Evolutionary conservation across 2,888 invertebrate species (phyloP).

Genomic region (Pyrgus malvae): DNA sequence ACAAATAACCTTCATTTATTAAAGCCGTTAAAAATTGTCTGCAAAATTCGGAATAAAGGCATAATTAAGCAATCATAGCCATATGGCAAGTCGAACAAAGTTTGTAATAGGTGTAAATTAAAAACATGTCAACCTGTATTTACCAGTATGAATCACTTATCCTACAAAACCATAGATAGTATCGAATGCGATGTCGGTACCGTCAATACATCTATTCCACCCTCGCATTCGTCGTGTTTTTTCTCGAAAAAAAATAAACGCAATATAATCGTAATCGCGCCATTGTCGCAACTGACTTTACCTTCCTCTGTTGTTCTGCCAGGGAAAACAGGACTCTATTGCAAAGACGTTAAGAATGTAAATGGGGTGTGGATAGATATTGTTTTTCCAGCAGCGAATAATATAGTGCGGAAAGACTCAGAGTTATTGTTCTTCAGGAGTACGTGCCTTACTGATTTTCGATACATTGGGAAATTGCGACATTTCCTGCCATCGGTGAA

Average conservation of each 20-base stretch:
- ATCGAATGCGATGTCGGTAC: constrained; percentile 9
- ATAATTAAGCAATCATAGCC: no score
- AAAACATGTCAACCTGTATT: no score
- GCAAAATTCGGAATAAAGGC: no score
- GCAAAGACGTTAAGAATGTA: neutral
- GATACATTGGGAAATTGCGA: constrained; percentile 10
- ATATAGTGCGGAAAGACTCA: constrained; percentile 21
- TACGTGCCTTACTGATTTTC: constrained; percentile 21
- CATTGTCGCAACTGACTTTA: constrained; percentile 27
- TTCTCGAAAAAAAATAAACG: constrained; percentile 30
- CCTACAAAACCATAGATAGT: neutral
- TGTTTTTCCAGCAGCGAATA: constrained; percentile 18
- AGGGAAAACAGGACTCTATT: neutral
- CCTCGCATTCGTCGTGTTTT: constrained; percentile 26
- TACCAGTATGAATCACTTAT: neutral
- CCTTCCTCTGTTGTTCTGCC: constrained; percentile 2
- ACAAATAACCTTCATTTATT: no score
- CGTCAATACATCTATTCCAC: constrained; percentile 30
- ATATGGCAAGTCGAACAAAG: no score
- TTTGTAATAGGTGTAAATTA: no score
- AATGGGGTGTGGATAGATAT: neutral
- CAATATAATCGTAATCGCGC: constrained; percentile 32
- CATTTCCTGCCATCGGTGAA: neutral
- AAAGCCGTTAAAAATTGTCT: no score
- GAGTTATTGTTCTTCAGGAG: constrained; percentile 16